Percentiles rank a stretch among this genome's conserved stretches.
These are phyloP conservation scores for Muricea muricata DNA, from an alignment of 92 coral and sea anemone species.

Conservation along the genomic window DNA sequence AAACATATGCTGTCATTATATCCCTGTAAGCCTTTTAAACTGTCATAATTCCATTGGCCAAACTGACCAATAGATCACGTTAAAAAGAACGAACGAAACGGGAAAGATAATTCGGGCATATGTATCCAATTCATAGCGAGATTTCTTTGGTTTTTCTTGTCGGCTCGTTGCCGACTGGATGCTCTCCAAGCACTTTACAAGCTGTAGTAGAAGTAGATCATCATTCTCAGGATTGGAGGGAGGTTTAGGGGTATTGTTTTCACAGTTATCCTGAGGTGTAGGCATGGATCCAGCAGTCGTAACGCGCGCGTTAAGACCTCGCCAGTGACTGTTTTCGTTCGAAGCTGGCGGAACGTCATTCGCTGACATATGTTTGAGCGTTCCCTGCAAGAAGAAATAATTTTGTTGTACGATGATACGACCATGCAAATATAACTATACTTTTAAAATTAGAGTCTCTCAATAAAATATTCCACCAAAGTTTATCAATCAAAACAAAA, in stretches of 20 bases:
- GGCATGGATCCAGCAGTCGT: not conserved
- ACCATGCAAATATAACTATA: too few species aligned
- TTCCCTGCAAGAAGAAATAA: not conserved
- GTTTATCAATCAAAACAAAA: too few species aligned
- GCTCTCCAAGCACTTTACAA: conserved; percentile 1
- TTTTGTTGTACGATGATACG: too few species aligned
- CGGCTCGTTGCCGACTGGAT: not conserved
- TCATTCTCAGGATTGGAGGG: conserved; percentile 20
- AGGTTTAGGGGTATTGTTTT: conserved; percentile 1
- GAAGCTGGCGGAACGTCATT: not conserved
- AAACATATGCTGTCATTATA: too few species aligned
- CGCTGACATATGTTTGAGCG: not conserved
- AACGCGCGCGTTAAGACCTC: not conserved
- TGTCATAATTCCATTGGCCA: not conserved
- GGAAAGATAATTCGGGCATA: not conserved
- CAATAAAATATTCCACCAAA: too few species aligned
- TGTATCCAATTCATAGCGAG: not conserved
- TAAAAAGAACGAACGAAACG: not conserved
- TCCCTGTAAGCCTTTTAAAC: not conserved
- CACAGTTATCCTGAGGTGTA: not conserved
- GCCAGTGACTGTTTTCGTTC: not conserved
- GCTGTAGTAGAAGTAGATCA: not conserved
- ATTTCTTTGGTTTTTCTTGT: not conserved
- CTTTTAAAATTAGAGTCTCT: too few species aligned
- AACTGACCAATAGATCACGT: not conserved